Conservation (phyloP, 2,888 invertebrate genomes). For the Saturnia japonica region DNA sequence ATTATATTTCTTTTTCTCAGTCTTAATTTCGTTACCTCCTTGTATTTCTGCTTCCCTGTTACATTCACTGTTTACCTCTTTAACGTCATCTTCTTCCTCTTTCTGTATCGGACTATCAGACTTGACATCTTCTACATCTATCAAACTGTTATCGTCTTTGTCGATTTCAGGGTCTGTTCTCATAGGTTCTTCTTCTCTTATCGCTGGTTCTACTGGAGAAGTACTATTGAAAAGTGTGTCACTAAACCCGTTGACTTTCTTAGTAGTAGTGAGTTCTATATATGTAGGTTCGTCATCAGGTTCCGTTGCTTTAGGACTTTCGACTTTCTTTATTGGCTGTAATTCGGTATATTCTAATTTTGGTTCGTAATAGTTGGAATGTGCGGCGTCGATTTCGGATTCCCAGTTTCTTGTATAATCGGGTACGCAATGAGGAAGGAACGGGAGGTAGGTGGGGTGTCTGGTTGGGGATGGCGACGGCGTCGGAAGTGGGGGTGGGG, state of each 20-base stretch:
- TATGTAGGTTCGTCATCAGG: slow-evolving; percentile 73
- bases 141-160: slow-evolving; percentile 73
- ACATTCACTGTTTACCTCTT: slow-evolving; percentile 51
- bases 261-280: slow-evolving; percentile 72
- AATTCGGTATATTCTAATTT: slow-evolving; percentile 72
- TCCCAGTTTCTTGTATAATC: slow-evolving; percentile 79
- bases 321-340: slow-evolving; percentile 70
- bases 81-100: slow-evolving; percentile 44
- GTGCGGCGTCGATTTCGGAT: slow-evolving; percentile 77
- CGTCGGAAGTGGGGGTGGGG: slow-evolving; percentile 80
- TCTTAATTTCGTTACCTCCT: slow-evolving; percentile 57
- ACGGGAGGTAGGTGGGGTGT: slow-evolving; percentile 69
- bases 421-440: slow-evolving; percentile 68
- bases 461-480: slow-evolving; percentile 77
- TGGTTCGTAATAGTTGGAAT: slow-evolving; percentile 71
- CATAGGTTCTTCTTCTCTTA: slow-evolving; percentile 69
- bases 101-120: slow-evolving; percentile 57
- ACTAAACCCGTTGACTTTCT: slow-evolving; percentile 63
- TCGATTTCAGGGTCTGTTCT: slow-evolving; percentile 75
- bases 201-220: slow-evolving; percentile 66
- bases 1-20: slow-evolving; percentile 79
- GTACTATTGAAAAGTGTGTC: slow-evolving; percentile 53
- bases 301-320: slow-evolving; percentile 65
- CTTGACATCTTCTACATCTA: slow-evolving; percentile 77
- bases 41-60: slow-evolving; percentile 56